phyloP scores from a whole-genome alignment of 35 echinoderm and acorn worm genomes.

The Lytechinus pictus region DNA sequence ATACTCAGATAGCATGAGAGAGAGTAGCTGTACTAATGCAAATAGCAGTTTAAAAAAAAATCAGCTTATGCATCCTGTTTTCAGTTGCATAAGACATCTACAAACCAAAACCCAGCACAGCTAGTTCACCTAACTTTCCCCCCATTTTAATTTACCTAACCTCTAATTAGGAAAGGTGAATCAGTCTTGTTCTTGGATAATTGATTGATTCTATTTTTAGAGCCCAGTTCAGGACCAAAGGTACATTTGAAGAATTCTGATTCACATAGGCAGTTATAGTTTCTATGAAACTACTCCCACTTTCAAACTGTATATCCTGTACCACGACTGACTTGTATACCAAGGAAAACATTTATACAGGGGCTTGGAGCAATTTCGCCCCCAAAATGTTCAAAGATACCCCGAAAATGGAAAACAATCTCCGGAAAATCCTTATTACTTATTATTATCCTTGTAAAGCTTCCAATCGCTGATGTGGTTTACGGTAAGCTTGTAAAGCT shows the following conservation, averaged over 20 bases:
- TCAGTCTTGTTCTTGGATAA: background rate
- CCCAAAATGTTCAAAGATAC: too few relatives aligned
- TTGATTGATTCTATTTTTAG: background rate
- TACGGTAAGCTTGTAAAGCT: too few relatives aligned
- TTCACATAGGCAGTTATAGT: background rate
- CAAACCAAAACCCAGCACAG: background rate
- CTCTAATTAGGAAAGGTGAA: background rate
- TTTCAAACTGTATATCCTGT: background rate
- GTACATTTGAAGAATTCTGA: background rate
- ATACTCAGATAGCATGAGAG: background rate
- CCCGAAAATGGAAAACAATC: too few relatives aligned
- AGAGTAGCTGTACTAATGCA: background rate
- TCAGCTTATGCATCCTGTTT: background rate
- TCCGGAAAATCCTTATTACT: too few relatives aligned
- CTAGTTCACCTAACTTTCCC: background rate
- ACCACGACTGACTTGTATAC: too few relatives aligned
- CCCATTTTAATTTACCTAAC: constrained; percentile 15
- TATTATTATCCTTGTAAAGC: too few relatives aligned
- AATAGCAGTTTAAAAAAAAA: background rate
- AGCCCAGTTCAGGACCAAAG: background rate
- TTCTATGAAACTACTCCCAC: background rate
- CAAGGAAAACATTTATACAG: too few relatives aligned
- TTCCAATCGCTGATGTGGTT: too few relatives aligned
- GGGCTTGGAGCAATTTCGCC: too few relatives aligned
- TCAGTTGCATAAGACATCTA: background rate